These are phyloP conservation scores for Ictalurus furcatus DNA, from an alignment of 2,113 vertebrate species.

Conservation along the genomic window DNA sequence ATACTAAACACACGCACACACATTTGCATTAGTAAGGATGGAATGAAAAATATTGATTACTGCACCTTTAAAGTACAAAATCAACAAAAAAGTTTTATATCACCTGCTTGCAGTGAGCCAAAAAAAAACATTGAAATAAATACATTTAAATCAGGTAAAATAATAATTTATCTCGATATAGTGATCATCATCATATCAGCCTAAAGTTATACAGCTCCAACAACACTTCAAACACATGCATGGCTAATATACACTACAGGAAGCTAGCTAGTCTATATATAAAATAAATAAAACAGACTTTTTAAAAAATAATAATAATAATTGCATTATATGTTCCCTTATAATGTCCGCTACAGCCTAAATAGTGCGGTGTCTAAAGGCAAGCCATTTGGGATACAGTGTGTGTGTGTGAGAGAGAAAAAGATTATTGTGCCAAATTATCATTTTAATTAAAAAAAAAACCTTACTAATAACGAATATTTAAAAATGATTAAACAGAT, in stretches of 20 bases:
- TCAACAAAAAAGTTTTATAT: not conserved
- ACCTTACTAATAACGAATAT: not conserved
- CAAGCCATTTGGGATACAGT: not conserved
- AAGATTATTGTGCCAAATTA: not conserved
- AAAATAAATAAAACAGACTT: too few relatives aligned
- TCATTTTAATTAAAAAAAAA: too few relatives aligned
- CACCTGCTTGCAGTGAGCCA: not conserved
- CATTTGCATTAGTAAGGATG: too few relatives aligned
- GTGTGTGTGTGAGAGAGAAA: not conserved
- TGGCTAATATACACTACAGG: not conserved
- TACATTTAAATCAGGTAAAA: too few relatives aligned
- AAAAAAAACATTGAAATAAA: not conserved
- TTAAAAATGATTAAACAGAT: not conserved
- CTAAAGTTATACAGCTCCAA: not conserved
- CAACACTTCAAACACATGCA: not conserved
- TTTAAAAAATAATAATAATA: not conserved
- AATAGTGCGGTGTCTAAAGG: not conserved
- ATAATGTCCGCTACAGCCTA: not conserved
- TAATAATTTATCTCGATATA: not conserved
- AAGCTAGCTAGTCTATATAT: not conserved
- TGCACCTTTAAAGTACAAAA: not conserved
- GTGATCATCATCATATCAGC: not conserved
- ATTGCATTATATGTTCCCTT: not conserved
- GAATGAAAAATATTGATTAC: not conserved
- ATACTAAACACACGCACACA: not conserved